phyloP scores from a whole-genome alignment of 2,113 vertebrate genomes.

The Ellobius talpinus region DNA sequence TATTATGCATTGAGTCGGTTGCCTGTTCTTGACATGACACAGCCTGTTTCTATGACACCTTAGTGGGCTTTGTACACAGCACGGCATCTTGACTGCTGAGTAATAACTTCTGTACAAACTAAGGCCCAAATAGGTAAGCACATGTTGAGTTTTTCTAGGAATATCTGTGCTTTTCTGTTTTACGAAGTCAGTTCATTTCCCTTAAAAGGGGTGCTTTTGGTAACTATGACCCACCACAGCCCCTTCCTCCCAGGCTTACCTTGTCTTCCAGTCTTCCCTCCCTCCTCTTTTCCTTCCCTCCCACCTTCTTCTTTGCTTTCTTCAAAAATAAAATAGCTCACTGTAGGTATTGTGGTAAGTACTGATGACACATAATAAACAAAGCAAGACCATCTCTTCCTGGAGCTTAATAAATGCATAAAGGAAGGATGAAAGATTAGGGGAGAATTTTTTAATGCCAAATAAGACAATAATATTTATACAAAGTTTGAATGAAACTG shows the following conservation, averaged over 20 bases:
- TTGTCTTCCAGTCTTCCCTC: not conserved
- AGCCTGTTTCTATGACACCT: slow-evolving; percentile 28
- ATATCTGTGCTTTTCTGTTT: slow-evolving; percentile 16
- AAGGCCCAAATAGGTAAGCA: not conserved
- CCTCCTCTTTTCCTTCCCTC: not conserved
- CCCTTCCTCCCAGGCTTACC: not conserved
- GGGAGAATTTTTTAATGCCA: not conserved
- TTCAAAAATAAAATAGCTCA: not conserved
- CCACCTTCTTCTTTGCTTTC: not conserved
- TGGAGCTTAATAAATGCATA: slow-evolving; percentile 25
- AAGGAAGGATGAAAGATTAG: not conserved
- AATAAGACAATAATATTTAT: slow-evolving; percentile 17
- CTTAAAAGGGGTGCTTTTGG: not conserved
- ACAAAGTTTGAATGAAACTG: not conserved
- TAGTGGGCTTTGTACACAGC: slow-evolving; percentile 39
- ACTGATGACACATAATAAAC: not conserved
- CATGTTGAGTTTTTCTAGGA: slow-evolving; percentile 35
- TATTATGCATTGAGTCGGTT: slow-evolving; percentile 34
- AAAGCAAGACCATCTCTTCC: slow-evolving; percentile 12
- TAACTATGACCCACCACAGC: slow-evolving; percentile 2
- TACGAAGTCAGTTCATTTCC: not conserved
- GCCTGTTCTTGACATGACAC: not conserved
- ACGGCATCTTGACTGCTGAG: slow-evolving; percentile 15
- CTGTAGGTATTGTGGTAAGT: not conserved
- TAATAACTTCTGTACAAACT: slow-evolving; percentile 24